These are phyloP conservation scores for Drosophila athabasca DNA, from an alignment of 1,140 invertebrate species.

Conservation along the genomic window DNA sequence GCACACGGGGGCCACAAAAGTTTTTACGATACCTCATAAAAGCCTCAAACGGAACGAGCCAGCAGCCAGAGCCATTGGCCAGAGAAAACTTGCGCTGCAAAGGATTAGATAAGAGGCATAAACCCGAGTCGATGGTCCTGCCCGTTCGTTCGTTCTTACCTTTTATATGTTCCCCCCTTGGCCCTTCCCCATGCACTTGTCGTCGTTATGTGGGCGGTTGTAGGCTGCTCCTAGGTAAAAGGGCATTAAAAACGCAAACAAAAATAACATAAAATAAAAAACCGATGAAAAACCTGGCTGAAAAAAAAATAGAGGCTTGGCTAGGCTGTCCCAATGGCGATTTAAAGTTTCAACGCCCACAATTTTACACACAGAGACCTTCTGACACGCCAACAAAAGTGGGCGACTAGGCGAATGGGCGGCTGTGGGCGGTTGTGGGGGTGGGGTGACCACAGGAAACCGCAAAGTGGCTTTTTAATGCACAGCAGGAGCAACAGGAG, in stretches of 20 bases:
- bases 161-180: conserved; percentile 41
- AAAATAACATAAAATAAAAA: conserved; percentile 43
- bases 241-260: conserved; percentile 37
- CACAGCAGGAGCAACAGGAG: conserved; percentile 62
- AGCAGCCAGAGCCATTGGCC: conserved; percentile 25
- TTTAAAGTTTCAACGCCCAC: conserved; percentile 68
- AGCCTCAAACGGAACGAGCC: conserved; percentile 48
- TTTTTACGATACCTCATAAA: conserved; percentile 75
- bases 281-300: conserved; percentile 17
- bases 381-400: conserved; percentile 48
- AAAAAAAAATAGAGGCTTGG: background rate
- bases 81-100: conserved; percentile 61
- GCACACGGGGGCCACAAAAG: conserved; percentile 60
- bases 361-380: conserved; percentile 54
- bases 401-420: conserved; percentile 13
- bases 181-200: conserved; percentile 59
- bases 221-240: background rate
- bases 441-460: conserved; percentile 70
- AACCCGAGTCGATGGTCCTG: conserved; percentile 14
- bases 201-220: conserved; percentile 42
- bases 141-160: conserved; percentile 38
- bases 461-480: conserved; percentile 81
- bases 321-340: conserved; percentile 19
- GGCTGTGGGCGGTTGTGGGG: too few species aligned
- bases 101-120: conserved; percentile 74